Evolutionary conservation across 2,797 vertebrate genomes (phyloP), one percentile per base, ranked within the genome.

Genomic region (Octomys mimax): DNA sequence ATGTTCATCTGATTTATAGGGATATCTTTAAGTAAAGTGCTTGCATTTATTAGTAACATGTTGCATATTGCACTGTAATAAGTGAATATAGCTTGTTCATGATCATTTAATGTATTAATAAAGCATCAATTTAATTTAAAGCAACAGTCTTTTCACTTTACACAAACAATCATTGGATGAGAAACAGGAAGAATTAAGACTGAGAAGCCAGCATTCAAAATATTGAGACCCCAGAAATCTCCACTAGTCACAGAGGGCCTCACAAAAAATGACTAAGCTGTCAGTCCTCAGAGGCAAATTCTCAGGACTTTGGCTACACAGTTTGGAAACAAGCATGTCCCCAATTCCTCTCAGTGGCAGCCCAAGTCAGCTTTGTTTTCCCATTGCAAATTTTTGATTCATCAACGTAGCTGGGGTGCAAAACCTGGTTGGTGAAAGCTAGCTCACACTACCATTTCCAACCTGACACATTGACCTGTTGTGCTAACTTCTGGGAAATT

Each of bases 21-120:
- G 88, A 95, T 85, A 92, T 97, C 90, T 95, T 96, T 95, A 95
- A 97, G 93, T 70, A 91, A 94, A 97, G 83, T 85, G 68, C 73
- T 71, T 71, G 61, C 75, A 73, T 94, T 96, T 91, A 86, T 97
- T 92, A 95, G 91, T 95, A 97, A 96, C 83, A 80, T 39, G 81
- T 78, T 64, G 46, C n/a, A 88, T 91, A 91, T 94, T 79, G 64
- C 68, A 13, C 80, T 79, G 7, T 95, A 94, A 95, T 95, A 97
- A 96, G 87, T 95, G 42, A 91, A 64, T 52, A 79, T 33, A 77
- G 73, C 62, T 93, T 64, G 86, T 77, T 19, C 31, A 28, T 68
- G 62, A 71, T 80, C 64, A 4, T 92, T 97, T 84, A 96, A 87
- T 80, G 89, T 96, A 94, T 87, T 91, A 97, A 96, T 94, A 95